Evolutionary conservation across 53 echinoderm and acorn worm genomes (phyloP).

Genomic region (Temnopleurus reevesii): DNA sequence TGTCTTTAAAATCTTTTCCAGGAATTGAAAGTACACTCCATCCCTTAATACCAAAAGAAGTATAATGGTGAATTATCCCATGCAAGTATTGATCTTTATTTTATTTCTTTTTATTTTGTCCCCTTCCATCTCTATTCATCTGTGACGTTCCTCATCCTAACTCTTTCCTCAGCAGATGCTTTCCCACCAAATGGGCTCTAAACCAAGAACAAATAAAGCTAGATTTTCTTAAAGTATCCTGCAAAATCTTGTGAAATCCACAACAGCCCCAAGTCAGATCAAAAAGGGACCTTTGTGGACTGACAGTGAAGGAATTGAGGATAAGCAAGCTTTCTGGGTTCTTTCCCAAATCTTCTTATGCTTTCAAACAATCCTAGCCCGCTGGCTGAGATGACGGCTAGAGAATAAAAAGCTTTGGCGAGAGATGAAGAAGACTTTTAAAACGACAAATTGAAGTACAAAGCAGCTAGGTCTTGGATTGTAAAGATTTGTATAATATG

Average conservation of each 20-base stretch:
- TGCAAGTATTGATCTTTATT: no score
- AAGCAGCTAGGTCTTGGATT: no score
- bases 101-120: no score
- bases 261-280: constrained; percentile 33
- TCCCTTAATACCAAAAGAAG: no score
- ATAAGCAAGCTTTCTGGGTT: constrained; percentile 13
- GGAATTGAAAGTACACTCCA: no score
- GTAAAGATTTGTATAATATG: background rate
- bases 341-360: constrained; percentile 13
- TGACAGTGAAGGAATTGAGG: constrained; percentile 5
- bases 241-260: constrained; percentile 1
- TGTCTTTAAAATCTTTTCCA: no score
- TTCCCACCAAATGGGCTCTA: background rate
- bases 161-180: background rate
- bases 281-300: background rate
- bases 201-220: constrained; percentile 28
- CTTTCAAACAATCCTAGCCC: background rate
- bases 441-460: background rate
- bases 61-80: no score
- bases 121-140: background rate
- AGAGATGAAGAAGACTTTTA: background rate
- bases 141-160: background rate
- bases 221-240: constrained; percentile 27
- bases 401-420: background rate
- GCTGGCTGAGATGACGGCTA: background rate